Evolutionary conservation across 2,113 vertebrate genomes (phyloP).

Genomic region (Nothoprocta perdicaria): DNA sequence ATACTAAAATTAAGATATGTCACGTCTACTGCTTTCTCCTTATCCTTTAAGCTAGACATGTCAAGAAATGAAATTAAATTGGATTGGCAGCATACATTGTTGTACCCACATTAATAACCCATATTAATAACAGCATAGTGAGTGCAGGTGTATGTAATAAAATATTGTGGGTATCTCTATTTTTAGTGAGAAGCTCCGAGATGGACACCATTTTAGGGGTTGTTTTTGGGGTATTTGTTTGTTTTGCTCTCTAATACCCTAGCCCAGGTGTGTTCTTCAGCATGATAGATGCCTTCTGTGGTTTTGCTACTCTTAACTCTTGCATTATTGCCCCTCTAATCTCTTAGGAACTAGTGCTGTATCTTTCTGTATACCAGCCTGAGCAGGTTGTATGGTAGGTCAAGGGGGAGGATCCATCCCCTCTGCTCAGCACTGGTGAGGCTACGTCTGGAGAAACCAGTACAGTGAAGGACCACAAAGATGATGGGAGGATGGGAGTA

Average conservation of each 20-base stretch:
- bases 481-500: background rate
- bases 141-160: background rate
- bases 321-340: background rate
- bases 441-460: background rate
- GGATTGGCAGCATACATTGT: background rate
- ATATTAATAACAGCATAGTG: background rate
- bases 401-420: background rate
- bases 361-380: background rate
- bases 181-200: background rate
- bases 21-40: background rate
- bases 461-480: background rate
- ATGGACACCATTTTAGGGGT: background rate
- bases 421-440: background rate
- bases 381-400: background rate
- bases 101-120: background rate
- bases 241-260: too few relatives aligned
- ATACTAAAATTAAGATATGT: background rate
- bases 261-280: background rate
- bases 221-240: too few relatives aligned
- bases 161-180: background rate
- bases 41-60: background rate
- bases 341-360: background rate
- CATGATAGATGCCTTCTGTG: background rate
- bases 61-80: background rate
- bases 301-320: background rate